Base-by-base conservation (phyloP, 2,113 vertebrate genomes). In the Corapipo altera region DNA sequence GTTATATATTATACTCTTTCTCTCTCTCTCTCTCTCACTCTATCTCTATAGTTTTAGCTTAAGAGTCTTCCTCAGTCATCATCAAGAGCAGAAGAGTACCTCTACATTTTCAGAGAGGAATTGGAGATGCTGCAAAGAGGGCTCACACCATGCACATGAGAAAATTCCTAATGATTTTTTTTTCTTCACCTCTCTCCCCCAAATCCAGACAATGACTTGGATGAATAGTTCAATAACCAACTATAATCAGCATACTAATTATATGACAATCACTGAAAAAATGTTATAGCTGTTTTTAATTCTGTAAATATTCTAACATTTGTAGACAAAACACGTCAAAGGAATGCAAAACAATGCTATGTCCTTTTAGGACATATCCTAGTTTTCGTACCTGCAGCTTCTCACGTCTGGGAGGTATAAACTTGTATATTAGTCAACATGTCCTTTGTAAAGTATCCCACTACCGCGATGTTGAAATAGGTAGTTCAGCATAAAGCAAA, bases 301-400 rank as follows among this genome's bases (percentile, higher is more conserved):
- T 81, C 33, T 67, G 35, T 22, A 58, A 54, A 8, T 52, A 20
- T 88, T 85, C 28, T 55, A 80, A 23, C 3, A 74, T 46, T 90
- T 77, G 23, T 33, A 72, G 48, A 72, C 18, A 78, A 78, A 75
- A 61, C 49, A 24, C 8, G 14, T 32, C 23, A 54, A 84, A 61
- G 55, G 14, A 18, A 16, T 28, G 3, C 18, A 57, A 43, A 73
- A 69, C 7, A 69, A 33, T 24, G 18, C 9, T 54, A 5, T 51
- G 37, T 28, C 20, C 19, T 93, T 71, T 89, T 35, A 89, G 81
- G 85, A 58, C 39, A 37, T 22, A 37, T 65, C 64, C 57, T n/a
- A 76, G 41, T 75, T 91, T 93, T 85, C 51, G 32, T 80, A 86
- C 76, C 35, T 95, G 94, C 78, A 87, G 28, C 32, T 79, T 71